Evolutionary conservation across 2,797 vertebrate species (phyloP), one percentile per base, ranked within the genome.

Genomic region (Eidolon dupreanum): DNA sequence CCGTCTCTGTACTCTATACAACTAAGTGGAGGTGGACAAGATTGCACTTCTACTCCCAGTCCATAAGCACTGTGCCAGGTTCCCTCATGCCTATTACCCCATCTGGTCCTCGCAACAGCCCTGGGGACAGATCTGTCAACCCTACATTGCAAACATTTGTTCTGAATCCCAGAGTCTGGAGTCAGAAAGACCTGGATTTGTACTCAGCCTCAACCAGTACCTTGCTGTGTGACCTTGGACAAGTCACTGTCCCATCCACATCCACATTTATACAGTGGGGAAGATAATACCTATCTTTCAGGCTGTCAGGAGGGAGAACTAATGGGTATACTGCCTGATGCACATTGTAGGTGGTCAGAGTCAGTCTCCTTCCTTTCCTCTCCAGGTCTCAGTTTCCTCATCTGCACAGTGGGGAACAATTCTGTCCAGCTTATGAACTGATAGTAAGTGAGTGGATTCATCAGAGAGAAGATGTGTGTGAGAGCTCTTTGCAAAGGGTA

Each of bases 251-350:
- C 49, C 36, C 4, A 31, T 36, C 59, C 20, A 3, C 3, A 4
- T 51, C 63, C 10, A 15, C 51, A 24, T 57, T 6, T 49, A n/a
- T 31, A 16, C 65, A 38, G 8, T 17, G 8, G 57, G 38, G 26
- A 70, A 2, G 78, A 38, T 24, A n/a, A 59, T 19, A 33, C 22
- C n/a, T 26, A 13, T 22, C 22, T 79, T 24, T 57, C 41, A 63
- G 59, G 36, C n/a, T 3, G 0, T 53, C 0, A 6, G 15, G 36
- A 26, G 55, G 43, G 38, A 53, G 11, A 63, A n/a, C 6, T 36
- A 28, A 8, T 0, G 13, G 17, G 2, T 16, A 0, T 2, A 12
- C 55, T 0, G 2, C 28, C 33, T 26, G 51, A 1, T 22, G 19
- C 53, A 46, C 31, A 0, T 20, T 0, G 0, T 15, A 19, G 83